Evolutionary conservation across 2,113 vertebrate species (phyloP).

Genomic region (Oxyruncus cristatus): DNA sequence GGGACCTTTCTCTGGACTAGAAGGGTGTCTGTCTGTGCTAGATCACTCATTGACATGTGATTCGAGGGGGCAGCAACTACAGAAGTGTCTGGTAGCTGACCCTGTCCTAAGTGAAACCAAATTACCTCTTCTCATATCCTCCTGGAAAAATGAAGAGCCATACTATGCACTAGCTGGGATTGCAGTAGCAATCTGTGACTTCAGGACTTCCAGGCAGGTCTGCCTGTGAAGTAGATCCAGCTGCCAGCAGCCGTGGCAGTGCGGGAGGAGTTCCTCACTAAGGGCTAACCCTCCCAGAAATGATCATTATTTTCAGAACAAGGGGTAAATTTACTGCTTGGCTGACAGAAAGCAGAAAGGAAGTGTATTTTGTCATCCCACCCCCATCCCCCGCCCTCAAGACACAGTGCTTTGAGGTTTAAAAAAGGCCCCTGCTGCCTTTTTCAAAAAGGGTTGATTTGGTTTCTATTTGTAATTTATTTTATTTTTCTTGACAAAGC

Average conservation of each 20-base stretch:
- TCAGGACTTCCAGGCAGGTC: not conserved
- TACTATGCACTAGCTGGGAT: no score
- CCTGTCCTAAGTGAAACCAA: not conserved
- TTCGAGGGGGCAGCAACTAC: no score
- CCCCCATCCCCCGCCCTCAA: no score
- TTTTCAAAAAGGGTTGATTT: not conserved
- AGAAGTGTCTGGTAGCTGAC: not conserved
- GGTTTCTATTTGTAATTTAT: not conserved
- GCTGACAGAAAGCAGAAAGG: not conserved
- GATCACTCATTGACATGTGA: not conserved
- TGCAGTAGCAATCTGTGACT: not conserved
- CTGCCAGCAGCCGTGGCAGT: not conserved
- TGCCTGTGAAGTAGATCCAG: not conserved
- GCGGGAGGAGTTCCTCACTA: not conserved
- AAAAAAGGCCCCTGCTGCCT: not conserved
- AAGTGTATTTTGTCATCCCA: rapidly evolving
- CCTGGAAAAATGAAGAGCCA: rapidly evolving
- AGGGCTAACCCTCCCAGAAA: not conserved
- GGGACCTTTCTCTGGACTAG: not conserved
- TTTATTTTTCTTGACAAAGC: not conserved
- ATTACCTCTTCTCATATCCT: not conserved
- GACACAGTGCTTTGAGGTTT: not conserved
- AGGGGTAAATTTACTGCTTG: rapidly evolving
- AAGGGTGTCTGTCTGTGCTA: not conserved
- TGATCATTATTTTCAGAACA: not conserved